phyloP scores from a whole-genome alignment of 2,797 vertebrate genomes.

The Coregonus suidteri region DNA sequence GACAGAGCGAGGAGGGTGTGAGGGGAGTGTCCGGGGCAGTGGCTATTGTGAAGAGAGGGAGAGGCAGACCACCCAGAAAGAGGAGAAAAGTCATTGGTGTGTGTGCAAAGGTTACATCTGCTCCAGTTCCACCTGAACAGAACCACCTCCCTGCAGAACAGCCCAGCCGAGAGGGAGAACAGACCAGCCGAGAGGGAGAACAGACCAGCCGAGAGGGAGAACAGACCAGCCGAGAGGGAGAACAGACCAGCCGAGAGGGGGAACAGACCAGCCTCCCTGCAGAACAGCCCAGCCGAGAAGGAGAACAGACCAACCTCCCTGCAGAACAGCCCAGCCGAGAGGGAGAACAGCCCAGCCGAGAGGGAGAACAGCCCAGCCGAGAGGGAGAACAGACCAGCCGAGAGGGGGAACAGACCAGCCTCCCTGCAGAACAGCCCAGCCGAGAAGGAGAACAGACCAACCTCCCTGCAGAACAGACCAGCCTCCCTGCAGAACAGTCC shows the following conservation, averaged over 20 bases:
- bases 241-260: background rate
- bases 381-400: background rate
- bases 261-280: background rate
- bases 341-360: background rate
- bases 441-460: background rate
- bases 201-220: background rate
- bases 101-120: background rate
- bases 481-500: background rate
- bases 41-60: background rate
- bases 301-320: background rate
- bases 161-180: background rate
- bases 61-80: background rate
- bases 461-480: background rate
- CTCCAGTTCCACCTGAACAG: background rate
- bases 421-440: background rate
- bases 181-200: background rate
- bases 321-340: background rate
- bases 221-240: background rate
- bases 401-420: too few relatives aligned
- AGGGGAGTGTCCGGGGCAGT: background rate
- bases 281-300: too few relatives aligned
- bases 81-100: too few relatives aligned
- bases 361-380: too few relatives aligned
- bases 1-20: background rate
- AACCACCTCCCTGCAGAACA: background rate